These are phyloP conservation scores for Lydus trimaculatus DNA, from an alignment of 2,888 invertebrate genomes.

Conservation along the genomic window DNA sequence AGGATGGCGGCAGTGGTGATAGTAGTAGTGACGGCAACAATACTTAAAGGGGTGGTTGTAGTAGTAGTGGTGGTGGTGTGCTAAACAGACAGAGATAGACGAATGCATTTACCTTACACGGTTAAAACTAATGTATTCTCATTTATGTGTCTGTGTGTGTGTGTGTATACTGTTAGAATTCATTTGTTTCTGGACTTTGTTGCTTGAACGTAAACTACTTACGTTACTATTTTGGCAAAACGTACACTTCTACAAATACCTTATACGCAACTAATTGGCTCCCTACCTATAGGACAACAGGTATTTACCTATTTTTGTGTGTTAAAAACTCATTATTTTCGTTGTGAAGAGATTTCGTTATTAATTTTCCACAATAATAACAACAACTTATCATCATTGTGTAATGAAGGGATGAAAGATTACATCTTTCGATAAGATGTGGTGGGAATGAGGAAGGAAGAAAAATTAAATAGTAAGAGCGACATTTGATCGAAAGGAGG, in stretches of 20 bases:
- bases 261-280: too few relatives aligned
- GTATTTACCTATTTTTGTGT: background rate
- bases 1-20: slow-evolving; percentile 7
- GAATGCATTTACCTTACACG: slow-evolving; percentile 17
- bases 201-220: background rate
- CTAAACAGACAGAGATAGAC: background rate
- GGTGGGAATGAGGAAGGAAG: background rate
- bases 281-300: too few relatives aligned
- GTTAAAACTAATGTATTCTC: slow-evolving; percentile 21
- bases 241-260: too few relatives aligned
- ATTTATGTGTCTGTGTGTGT: slow-evolving; percentile 12
- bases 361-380: background rate
- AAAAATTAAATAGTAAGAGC: background rate
- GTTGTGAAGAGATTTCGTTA: background rate
- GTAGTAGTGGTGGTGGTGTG: background rate
- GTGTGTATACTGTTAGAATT: background rate
- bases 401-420: background rate
- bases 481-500: too few relatives aligned
- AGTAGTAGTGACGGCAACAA: slow-evolving; percentile 4
- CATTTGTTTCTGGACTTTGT: background rate
- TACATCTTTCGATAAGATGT: too few relatives aligned
- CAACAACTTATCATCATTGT: background rate
- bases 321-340: too few relatives aligned
- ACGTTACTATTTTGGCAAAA: background rate
- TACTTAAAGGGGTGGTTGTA: background rate